Evolutionary conservation across 2,113 vertebrate species (phyloP), one percentile per base, ranked within the genome.

Genomic region (Piliocolobus tephrosceles): DNA sequence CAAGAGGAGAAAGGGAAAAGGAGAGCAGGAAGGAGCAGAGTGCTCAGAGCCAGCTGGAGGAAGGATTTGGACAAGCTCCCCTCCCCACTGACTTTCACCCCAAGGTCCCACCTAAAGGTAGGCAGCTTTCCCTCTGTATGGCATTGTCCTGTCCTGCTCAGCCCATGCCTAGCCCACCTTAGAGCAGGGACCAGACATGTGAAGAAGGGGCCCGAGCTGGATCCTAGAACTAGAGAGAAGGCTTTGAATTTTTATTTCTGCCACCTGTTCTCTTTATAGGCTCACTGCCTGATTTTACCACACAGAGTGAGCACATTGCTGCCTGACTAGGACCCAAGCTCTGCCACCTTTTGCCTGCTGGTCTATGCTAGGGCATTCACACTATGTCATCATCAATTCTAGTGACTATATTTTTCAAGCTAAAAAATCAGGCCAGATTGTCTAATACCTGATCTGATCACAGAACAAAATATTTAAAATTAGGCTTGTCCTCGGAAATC

Each of bases 391-490:
- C 27, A 66, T 84, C 75, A 76, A 61, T 84, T 86, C 35, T 27
- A 84, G 83, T 78, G 81, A 78, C 83, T 40, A 75, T 82, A 78
- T 78, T 97, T 94, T 96, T 96, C 81, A 91, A 83, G 72, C 50
- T 73, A 30, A 91, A 97, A 70, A 85, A 64, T 85, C 80, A 92
- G 84, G 32, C 55, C 91, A 91, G 64, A 91, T 84, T 96, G 80
- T 84, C 55, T 95, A 96, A 95, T 84, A 38, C 72, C 91, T 87
- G 79, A 94, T 89, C 88, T 90, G 93, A 92, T 94, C 93, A 93
- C 73, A 93, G 79, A 95, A 70, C 38, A 96, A 66, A 97, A 70
- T 97, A 94, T 85, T 97, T 91, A 92, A 95, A 95, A 97, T 96
- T 81, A 95, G 68, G 68, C 91, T 95, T 93, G 58, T 97, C 92